Evolutionary conservation across 2,888 invertebrate genomes (phyloP).

Genomic region (Luperina nickerlii): DNA sequence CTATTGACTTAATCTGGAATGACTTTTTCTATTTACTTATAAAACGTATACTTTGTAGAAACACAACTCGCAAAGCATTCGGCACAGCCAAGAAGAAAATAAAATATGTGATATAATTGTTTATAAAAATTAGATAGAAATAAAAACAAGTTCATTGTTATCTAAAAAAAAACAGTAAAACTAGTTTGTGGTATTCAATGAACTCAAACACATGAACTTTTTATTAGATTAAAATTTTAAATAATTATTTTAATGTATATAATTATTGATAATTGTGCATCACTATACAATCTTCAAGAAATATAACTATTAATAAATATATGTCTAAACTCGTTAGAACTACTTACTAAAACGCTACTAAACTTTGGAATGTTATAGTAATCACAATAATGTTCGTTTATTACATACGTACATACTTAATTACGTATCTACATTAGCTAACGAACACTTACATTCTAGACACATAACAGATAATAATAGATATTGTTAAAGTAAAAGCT

Average conservation of each 20-base stretch:
- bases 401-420: slow-evolving; percentile 50
- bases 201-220: background rate
- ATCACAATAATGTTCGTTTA: slow-evolving; percentile 60
- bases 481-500: background rate
- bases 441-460: slow-evolving; percentile 40
- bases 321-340: slow-evolving; percentile 12
- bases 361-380: slow-evolving; percentile 74
- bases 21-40: slow-evolving; percentile 6
- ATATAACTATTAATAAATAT: slow-evolving; percentile 1
- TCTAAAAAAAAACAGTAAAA: background rate
- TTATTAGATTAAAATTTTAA: background rate
- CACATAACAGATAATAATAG: background rate
- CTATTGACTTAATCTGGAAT: slow-evolving; percentile 37
- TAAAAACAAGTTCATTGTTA: background rate
- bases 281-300: background rate
- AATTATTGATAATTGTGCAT: background rate
- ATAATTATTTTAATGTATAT: background rate
- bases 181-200: background rate
- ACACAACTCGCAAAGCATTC: slow-evolving; percentile 3
- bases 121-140: background rate
- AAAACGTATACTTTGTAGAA: background rate
- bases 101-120: background rate
- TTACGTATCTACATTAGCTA: slow-evolving; percentile 48
- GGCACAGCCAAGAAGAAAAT: slow-evolving; percentile 2
- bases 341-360: slow-evolving; percentile 44